Evolutionary conservation across 64 coral and sea anemone species (phyloP), one percentile per base, ranked within the genome.

Genomic region (Pocillopora damicornis): DNA sequence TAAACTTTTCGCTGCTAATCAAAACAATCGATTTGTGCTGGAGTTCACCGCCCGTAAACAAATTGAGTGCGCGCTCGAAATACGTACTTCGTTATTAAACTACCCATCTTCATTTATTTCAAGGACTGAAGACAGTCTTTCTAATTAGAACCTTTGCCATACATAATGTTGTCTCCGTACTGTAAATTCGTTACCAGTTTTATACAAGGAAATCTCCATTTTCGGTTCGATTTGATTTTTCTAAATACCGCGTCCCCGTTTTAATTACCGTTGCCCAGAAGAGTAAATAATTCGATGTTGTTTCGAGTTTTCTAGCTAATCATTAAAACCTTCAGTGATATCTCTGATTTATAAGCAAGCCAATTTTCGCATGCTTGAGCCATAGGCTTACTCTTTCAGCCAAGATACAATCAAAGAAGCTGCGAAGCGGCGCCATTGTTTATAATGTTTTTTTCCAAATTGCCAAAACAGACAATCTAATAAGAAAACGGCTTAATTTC

Each of bases 311-410:
- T 17, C 38, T 2, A 58, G 38, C 37, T 85, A 58, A 85, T 85
- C 64, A 85, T 10, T 38, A 9, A 17, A 45, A 38, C 68, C 72
- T 85, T 66, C 62, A 65, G 62, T 65, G 42, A 51, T 85, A 85
- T 72, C 81, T 45, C 64, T 38, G 35, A n/a, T 38, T 85, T 37
- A 12, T 68, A 85, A 85, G 64, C 81, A 72, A 85, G 81, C 81
- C 81, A 85, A 85, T 85, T 85, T 85, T 85, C 36, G 38, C 11
- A 66, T 73, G 10, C 65, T 85, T 71, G 64, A 85, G 42, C 65
- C 65, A 20, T 25, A 23, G 18, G 37, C 58, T 57, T 5, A 6
- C 18, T 56, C 81, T 85, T 72, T 85, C 64, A 85, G 5, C 45
- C 18, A 15, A 56, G 65, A 58, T 85, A 11, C 81, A 85, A 85